Base-by-base conservation (phyloP, 2,797 vertebrate species). In the Brachyrhaphis roseni region DNA sequence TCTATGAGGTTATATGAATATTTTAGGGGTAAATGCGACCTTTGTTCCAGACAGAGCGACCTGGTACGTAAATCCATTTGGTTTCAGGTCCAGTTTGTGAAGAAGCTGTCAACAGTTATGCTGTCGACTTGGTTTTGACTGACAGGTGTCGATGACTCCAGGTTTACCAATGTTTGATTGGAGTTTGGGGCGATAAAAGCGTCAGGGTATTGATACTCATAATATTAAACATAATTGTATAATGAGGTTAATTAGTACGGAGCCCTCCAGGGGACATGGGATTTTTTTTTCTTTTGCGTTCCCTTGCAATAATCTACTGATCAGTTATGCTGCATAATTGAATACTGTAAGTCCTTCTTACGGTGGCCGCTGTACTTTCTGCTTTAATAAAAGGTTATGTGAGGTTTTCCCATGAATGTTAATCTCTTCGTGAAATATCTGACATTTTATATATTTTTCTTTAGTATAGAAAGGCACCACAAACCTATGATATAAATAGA, bases 61-160 rank as follows among this genome's bases (percentile, higher is more conserved):
- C 36, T 41, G 46, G 10, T 28, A 46, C 62, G 53, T 57, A 74
- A 46, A 57, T 45, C 45, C 36, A 45, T 36, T 16, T 76, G 47
- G 20, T 62, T 53, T 16, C 8, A 64, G 41, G 28, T 71, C 5
- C 70, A 72, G 78, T 77, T 78, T 75, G 59, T 81, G 77, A 49
- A 81, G 73, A 82, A 79, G 47, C 72, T 74, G 66, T 71, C 41
- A 23, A 23, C 36, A 41, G 18, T 68, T 10, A 23, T 36, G 62
- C 18, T 36, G 16, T n/a, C 51, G 23, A n/a, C 23, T 53, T 41
- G 16, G 20, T 11, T 66, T 66, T 66, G 18, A 66, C 64, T 68
- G 64, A 23, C 64, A 39, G 64, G 18, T 39, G 15, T 31, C n/a
- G n/a, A 15, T 59, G 15, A 59, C 26, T 59, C n/a, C 55, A 28